These are phyloP conservation scores for Mormyrus lacerda DNA, from an alignment of 2,113 vertebrate genomes.

Conservation along the genomic window DNA sequence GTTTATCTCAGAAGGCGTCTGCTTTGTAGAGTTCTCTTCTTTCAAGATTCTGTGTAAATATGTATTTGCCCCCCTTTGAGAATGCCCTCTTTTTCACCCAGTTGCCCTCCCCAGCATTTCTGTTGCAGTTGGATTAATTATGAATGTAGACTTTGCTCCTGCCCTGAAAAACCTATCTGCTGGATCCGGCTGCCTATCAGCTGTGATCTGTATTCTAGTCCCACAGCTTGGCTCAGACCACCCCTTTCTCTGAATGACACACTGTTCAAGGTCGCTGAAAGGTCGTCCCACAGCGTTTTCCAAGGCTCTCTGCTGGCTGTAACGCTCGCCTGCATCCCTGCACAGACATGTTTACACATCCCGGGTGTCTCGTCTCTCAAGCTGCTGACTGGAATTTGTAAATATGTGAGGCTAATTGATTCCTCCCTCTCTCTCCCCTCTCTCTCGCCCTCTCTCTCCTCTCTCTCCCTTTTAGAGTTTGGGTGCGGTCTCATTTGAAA, in stretches of 20 bases:
- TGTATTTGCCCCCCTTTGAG: not conserved
- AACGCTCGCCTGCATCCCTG: not conserved
- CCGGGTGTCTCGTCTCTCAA: not conserved
- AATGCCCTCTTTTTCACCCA: not conserved
- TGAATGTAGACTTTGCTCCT: not conserved
- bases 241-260: not conserved
- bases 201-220: not conserved
- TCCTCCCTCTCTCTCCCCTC: not conserved
- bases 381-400: not conserved
- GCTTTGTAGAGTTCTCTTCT: not conserved
- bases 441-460: not conserved
- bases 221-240: not conserved
- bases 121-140: not conserved
- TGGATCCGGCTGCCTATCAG: not conserved
- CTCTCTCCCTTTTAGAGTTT: slow-evolving; percentile 40
- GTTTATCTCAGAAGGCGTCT: not conserved
- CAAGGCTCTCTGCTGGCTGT: not conserved
- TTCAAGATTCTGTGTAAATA: not conserved
- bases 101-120: not conserved
- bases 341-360: not conserved
- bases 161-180: not conserved
- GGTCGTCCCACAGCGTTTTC: not conserved
- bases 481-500: slow-evolving; percentile 50
- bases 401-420: slow-evolving; percentile 2
- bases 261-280: not conserved